Percentiles rank a stretch among this genome's conserved stretches.
Conservation (phyloP, 2,888 invertebrate species). For the Nephrotoma appendiculata region DNA sequence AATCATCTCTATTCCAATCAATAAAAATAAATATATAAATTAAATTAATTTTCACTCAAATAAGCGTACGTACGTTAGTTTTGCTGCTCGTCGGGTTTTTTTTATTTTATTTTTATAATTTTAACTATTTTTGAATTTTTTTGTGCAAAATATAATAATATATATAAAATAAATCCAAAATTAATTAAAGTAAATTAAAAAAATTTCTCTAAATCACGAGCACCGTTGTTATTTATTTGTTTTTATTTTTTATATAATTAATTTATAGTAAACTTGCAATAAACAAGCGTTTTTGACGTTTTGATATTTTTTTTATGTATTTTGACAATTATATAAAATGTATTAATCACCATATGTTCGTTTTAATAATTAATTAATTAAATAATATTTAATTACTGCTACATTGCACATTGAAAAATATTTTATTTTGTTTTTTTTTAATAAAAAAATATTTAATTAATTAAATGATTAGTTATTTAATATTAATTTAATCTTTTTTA, state of each 20-base stretch:
- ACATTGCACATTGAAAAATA: not conserved
- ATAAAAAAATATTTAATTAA: not conserved
- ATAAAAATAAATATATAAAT: not conserved
- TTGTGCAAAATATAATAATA: not conserved
- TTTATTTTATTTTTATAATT: not conserved
- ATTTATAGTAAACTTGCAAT: not conserved
- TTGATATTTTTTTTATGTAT: not conserved
- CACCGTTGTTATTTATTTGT: not conserved
- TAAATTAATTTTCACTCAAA: not conserved
- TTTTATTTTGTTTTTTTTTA: not conserved
- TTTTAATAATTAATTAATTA: not conserved
- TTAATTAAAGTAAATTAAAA: not conserved
- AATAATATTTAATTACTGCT: not conserved
- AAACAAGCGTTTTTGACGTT: not conserved
- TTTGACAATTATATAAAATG: not conserved
- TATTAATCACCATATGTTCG: not conserved
- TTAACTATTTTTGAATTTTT: not conserved
- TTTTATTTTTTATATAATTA: not conserved
- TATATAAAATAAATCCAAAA: not conserved
- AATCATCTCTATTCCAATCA: not conserved
- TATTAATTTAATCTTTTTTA: not conserved
- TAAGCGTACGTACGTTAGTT: slow-evolving; percentile 2
- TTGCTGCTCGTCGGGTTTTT: not conserved
- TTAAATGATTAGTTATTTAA: not conserved
- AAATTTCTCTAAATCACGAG: slow-evolving; percentile 2